Conservation (phyloP, 2,888 invertebrate species). For the Eristalis intricaria region DNA sequence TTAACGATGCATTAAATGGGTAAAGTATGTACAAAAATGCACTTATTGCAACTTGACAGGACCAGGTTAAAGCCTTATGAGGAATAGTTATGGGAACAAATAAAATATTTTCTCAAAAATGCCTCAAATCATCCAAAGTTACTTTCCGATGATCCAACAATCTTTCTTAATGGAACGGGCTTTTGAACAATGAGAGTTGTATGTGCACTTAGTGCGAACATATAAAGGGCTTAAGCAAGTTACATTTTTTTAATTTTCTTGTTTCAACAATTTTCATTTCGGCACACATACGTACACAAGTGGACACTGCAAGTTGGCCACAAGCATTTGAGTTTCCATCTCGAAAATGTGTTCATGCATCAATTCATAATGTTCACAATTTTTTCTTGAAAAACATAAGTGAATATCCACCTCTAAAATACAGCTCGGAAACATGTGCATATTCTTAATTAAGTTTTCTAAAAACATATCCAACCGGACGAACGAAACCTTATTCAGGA, state of each 20-base stretch:
- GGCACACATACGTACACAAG: not conserved
- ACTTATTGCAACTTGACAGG: too few relatives aligned
- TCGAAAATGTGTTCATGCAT: not conserved
- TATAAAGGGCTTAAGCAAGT: not conserved
- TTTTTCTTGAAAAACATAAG: not conserved
- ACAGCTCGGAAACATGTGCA: not conserved
- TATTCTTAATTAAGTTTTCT: conserved; percentile 7
- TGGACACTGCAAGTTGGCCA: not conserved
- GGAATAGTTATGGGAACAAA: too few relatives aligned
- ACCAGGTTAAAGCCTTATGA: too few relatives aligned
- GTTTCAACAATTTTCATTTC: not conserved
- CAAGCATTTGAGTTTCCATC: not conserved
- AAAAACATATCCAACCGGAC: conserved; percentile 9
- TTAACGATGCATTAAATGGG: too few relatives aligned
- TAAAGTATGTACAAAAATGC: too few relatives aligned
- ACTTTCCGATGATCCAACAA: too few relatives aligned
- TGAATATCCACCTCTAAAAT: not conserved
- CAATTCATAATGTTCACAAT: not conserved
- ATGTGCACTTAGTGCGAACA: not conserved
- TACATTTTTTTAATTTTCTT: not conserved
- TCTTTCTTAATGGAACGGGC: too few relatives aligned
- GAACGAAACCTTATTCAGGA: not conserved
- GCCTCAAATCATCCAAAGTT: too few relatives aligned
- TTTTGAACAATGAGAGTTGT: too few relatives aligned
- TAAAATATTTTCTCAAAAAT: too few relatives aligned